A percentile compares a stretch with the other conserved stretches of the same genome.
phyloP scores from a whole-genome alignment of 1,140 invertebrate species.

The Drosophila triauraria region DNA sequence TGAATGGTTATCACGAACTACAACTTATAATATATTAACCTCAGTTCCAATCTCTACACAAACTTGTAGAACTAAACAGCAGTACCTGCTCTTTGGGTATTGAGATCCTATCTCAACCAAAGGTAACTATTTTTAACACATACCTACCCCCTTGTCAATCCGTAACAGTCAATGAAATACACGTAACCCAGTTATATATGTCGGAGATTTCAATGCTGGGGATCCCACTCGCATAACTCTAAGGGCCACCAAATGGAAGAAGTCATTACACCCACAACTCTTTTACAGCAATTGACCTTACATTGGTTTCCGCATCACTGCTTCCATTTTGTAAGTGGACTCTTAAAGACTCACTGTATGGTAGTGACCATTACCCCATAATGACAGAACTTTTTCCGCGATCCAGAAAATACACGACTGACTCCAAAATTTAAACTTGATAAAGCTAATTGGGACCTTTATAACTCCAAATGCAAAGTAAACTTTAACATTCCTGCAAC shows the following conservation, averaged over 20 bases:
- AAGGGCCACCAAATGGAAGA: slow-evolving; percentile 30
- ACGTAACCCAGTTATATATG: slow-evolving; percentile 16
- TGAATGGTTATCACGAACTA: slow-evolving; percentile 5
- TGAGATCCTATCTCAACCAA: slow-evolving; percentile 16
- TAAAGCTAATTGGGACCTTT: slow-evolving; percentile 6
- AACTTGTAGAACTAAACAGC: not conserved
- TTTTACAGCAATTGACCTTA: slow-evolving; percentile 24
- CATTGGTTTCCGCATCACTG: slow-evolving; percentile 15
- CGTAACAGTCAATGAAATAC: slow-evolving; percentile 3
- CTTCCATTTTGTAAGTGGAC: slow-evolving; percentile 23
- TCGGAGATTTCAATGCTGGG: slow-evolving; percentile 29
- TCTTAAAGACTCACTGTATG: slow-evolving; percentile 13
- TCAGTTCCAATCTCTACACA: not conserved
- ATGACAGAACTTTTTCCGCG: not conserved
- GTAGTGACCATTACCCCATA: slow-evolving; percentile 21
- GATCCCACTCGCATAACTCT: slow-evolving; percentile 8
- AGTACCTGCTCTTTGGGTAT: slow-evolving; percentile 15
- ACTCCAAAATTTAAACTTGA: slow-evolving; percentile 5
- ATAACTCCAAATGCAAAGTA: not conserved
- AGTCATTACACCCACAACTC: slow-evolving; percentile 23
- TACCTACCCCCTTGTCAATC: slow-evolving; percentile 11
- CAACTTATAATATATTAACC: slow-evolving; percentile 5
- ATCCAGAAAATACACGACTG: not conserved
- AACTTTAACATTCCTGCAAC: slow-evolving; percentile 7
- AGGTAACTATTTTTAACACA: slow-evolving; percentile 23